Conservation (phyloP, 2,797 vertebrate genomes). For the Poecile montanus region DNA sequence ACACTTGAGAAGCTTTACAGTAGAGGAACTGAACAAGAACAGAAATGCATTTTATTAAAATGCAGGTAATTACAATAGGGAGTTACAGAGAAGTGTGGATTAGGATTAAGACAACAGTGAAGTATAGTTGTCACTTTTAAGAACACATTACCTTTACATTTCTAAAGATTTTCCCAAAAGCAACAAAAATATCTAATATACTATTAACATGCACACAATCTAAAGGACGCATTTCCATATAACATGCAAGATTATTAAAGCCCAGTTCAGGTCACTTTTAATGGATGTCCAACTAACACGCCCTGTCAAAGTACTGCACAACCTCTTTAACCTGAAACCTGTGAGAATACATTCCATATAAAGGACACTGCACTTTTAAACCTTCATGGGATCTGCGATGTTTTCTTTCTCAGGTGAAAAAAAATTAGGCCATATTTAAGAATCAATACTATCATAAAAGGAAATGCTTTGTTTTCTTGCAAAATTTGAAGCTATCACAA, state of each 20-base stretch:
- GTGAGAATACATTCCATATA: background rate
- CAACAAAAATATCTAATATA: background rate
- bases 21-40: background rate
- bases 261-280: fast-evolving
- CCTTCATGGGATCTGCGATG: background rate
- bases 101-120: background rate
- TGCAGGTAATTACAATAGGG: background rate
- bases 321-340: background rate
- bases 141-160: background rate
- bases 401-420: background rate
- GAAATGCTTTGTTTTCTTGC: background rate
- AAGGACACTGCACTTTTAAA: background rate
- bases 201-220: background rate
- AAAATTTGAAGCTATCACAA: background rate
- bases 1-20: background rate
- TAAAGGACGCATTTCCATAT: background rate
- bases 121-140: background rate
- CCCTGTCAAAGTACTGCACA: background rate
- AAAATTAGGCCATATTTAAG: background rate
- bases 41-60: background rate
- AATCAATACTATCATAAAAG: background rate
- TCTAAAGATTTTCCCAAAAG: background rate
- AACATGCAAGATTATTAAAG: background rate
- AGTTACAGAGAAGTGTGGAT: background rate
- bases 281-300: background rate